Evolutionary conservation across 1,140 invertebrate species (phyloP).

Genomic region (Muscidifurax raptorellus): DNA sequence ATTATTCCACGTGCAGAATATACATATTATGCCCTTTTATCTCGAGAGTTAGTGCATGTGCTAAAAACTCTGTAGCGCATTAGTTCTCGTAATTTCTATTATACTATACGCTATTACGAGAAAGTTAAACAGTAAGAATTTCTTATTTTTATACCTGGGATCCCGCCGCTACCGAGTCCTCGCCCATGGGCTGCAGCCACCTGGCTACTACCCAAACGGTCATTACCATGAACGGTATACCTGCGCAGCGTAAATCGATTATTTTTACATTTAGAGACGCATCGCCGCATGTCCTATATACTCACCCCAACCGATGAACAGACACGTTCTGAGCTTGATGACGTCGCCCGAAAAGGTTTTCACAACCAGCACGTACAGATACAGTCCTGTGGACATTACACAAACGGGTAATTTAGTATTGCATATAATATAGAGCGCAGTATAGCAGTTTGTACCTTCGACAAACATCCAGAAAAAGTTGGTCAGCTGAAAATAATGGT

Average conservation of each 20-base stretch:
- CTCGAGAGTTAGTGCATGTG: no score
- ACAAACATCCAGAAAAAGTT: conserved; percentile 99
- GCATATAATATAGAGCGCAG: no score
- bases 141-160: conserved; percentile 71
- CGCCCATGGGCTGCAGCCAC: conserved; percentile 65
- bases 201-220: conserved; percentile 82
- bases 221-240: conserved; percentile 82
- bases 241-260: no score
- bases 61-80: no score
- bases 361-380: conserved; percentile 94
- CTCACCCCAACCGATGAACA: conserved; percentile 95
- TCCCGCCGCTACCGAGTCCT: conserved; percentile 64
- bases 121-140: neutral
- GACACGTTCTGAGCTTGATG: conserved; percentile 89
- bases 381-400: conserved; percentile 88
- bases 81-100: no score
- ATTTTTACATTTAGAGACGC: neutral
- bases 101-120: neutral
- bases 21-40: no score
- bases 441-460: conserved; percentile 90
- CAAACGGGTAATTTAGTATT: no score
- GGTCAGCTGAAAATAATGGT: conserved; percentile 93
- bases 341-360: conserved; percentile 94
- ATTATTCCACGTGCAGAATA: no score
- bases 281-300: conserved; percentile 53